Evolutionary conservation across 2,888 invertebrate species (phyloP), one percentile per base, ranked within the genome.

Genomic region (Mantis religiosa): DNA sequence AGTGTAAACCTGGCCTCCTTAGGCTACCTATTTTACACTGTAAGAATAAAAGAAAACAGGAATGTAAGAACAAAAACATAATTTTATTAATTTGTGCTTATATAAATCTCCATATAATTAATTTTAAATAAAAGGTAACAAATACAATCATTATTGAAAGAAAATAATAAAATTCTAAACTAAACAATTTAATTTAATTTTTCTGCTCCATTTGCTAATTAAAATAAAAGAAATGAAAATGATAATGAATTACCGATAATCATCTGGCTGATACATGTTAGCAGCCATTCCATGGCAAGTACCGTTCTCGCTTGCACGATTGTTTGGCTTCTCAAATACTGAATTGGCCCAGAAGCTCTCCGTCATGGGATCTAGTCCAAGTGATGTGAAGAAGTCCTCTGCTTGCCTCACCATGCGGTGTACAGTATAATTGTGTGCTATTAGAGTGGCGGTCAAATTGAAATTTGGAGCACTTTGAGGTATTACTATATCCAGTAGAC

Each of bases 221-320:
- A 1, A 41, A 1, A 41, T 1, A 1, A 2, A 41, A 1, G 27
- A 28, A 85, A 47, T 1, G n/a, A n/a, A 20, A 41, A 14, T 3
- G 82, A 28, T 0, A 25, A 71, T 71, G 25, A 20, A 71, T 91
- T 91, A 96, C 96, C 96, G 94, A 92, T 94, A 96, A 92, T 97
- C 97, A 91, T 94, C 94, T 89, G 93, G 92, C 91, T 93, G 93
- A 91, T 95, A 97, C 95, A 97, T 96, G 92, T 97, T 96, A 0
- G 96, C 96, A 1, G 97, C 96, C 0, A 96, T 94, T 14, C 96
- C 97, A 91, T 97, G 96, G 92, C 97, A 97, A 90, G 91, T 91
- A 0, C 90, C 89, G 25, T 91, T 90, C 82, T 92, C 91, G 87
- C 91, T 90, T 87, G 93, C 92, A 90, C 87, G 86, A 4, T 82